Conservation (phyloP, 2,888 invertebrate genomes). For the Junonia oenone region DNA sequence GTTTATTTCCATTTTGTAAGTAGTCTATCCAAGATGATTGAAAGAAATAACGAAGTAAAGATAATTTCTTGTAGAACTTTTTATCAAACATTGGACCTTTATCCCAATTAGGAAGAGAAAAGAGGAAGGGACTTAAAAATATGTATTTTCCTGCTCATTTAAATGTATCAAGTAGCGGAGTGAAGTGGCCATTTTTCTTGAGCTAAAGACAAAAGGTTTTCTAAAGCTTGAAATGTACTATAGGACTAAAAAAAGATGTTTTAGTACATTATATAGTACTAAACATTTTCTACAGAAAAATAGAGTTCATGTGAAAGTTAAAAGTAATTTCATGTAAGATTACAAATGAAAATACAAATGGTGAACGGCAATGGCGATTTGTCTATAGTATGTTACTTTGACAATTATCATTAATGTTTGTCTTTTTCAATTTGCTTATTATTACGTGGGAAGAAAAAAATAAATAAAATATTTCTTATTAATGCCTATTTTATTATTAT, state of each 20-base stretch:
- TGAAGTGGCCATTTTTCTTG: not conserved
- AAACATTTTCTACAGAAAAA: too few relatives aligned
- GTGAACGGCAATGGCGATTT: too few relatives aligned
- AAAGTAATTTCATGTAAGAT: too few relatives aligned
- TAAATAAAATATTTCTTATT: too few relatives aligned
- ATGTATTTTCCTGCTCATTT: not conserved
- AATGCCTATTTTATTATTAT: too few relatives aligned
- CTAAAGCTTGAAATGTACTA: too few relatives aligned
- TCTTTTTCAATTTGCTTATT: too few relatives aligned
- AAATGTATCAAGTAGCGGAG: not conserved
- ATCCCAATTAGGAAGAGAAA: not conserved
- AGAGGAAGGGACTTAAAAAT: not conserved
- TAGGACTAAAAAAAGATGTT: not conserved
- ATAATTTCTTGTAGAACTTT: not conserved
- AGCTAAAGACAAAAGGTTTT: not conserved
- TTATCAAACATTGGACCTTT: not conserved
- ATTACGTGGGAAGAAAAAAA: too few relatives aligned
- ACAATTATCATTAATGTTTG: too few relatives aligned
- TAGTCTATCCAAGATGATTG: not conserved
- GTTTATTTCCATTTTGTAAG: not conserved
- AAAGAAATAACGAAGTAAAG: not conserved
- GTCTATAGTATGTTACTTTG: too few relatives aligned
- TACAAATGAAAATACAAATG: too few relatives aligned
- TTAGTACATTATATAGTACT: not conserved
- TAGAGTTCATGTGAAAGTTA: too few relatives aligned